These are phyloP conservation scores for Glareola pratincola DNA, from an alignment of 2,113 vertebrate species.

Conservation along the genomic window DNA sequence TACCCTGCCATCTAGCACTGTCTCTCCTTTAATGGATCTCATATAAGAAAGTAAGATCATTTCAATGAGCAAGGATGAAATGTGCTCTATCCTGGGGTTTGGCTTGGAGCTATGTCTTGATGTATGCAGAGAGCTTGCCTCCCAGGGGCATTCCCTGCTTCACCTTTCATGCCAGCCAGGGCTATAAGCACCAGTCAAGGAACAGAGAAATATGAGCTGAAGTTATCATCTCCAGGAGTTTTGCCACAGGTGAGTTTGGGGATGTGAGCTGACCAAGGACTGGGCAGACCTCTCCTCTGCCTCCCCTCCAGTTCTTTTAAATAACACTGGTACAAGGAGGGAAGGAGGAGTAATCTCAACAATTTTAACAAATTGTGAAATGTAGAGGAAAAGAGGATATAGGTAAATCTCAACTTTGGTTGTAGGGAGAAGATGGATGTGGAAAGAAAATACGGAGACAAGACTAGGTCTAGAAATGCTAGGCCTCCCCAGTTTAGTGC, in stretches of 20 bases:
- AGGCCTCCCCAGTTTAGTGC: background rate
- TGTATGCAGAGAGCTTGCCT: background rate
- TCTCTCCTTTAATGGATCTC: background rate
- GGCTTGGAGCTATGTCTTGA: background rate
- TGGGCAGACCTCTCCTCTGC: no score
- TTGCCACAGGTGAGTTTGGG: background rate
- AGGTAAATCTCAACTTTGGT: background rate
- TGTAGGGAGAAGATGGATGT: background rate
- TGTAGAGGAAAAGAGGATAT: background rate
- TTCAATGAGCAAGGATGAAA: background rate
- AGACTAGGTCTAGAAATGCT: background rate
- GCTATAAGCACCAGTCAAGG: background rate
- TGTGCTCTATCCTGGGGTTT: background rate
- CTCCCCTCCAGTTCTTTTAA: no score
- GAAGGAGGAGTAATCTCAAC: background rate
- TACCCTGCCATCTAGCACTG: background rate
- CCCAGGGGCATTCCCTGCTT: background rate
- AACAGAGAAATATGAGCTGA: background rate
- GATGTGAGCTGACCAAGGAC: no score
- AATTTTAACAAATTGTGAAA: background rate
- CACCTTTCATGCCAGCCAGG: background rate
- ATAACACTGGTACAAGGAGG: background rate
- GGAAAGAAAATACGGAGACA: background rate
- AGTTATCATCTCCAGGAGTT: background rate
- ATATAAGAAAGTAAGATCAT: background rate